phyloP scores from a whole-genome alignment of 2,797 vertebrate species.

The Macroramphosus scolopax region DNA sequence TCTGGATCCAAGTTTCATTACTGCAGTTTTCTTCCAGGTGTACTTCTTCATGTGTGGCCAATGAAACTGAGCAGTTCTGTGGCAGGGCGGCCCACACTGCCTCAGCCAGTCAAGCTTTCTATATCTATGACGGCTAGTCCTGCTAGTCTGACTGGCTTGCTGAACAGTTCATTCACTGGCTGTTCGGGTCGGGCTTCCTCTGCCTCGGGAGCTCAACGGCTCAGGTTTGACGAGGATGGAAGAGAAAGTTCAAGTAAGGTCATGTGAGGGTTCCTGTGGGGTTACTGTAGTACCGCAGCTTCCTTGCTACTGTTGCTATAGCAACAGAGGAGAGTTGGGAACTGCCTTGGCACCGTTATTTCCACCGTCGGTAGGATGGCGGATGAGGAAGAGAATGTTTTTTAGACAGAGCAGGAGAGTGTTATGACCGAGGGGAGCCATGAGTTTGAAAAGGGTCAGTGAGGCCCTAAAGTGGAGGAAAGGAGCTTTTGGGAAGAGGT shows the following conservation, averaged over 20 bases:
- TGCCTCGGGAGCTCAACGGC: conserved; percentile 71
- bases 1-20: conserved; percentile 78
- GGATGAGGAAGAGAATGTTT: conserved; percentile 34
- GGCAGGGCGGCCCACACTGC: conserved; percentile 58
- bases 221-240: conserved; percentile 35
- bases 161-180: conserved; percentile 53
- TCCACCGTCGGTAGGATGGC: conserved; percentile 56
- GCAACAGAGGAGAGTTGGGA: conserved; percentile 46
- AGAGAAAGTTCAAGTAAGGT: conserved; percentile 29
- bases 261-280: conserved; percentile 29
- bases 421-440: conserved; percentile 5
- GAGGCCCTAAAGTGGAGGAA: conserved; percentile 33
- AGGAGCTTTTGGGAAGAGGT: conserved; percentile 22
- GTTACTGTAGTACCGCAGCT: conserved; percentile 58
- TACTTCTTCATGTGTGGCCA: conserved; percentile 44
- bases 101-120: conserved; percentile 84
- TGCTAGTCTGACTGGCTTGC: conserved; percentile 83
- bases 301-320: conserved; percentile 77
- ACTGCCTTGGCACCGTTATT: conserved; percentile 70
- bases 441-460: conserved; percentile 18
- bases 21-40: conserved; percentile 50
- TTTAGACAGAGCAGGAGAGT: conserved; percentile 21
- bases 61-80: conserved; percentile 59
- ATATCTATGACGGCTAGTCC: conserved; percentile 79
- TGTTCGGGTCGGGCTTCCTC: no score